phyloP scores from a whole-genome alignment of 64 coral and sea anemone genomes.

The Montipora foliosa region DNA sequence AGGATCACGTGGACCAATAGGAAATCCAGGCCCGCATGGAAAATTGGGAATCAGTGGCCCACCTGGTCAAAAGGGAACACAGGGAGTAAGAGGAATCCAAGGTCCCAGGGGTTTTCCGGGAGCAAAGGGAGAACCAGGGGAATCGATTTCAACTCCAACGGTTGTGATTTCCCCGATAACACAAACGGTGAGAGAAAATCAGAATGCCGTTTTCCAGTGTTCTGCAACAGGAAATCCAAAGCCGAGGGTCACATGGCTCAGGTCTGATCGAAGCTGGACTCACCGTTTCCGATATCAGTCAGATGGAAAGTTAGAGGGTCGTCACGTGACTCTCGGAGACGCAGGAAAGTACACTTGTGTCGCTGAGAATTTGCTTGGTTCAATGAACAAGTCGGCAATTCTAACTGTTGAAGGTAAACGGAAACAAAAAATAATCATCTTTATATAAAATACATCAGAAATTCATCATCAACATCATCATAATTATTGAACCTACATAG shows the following conservation, averaged over 20 bases:
- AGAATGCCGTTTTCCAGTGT: conserved; percentile 44
- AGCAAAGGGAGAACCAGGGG: conserved; percentile 51
- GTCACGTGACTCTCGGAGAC: conserved; percentile 26
- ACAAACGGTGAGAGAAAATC: conserved; percentile 47
- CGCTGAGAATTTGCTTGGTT: conserved; percentile 42
- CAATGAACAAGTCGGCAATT: conserved; percentile 1
- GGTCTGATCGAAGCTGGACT: not conserved
- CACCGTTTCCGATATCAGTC: not conserved
- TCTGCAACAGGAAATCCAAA: conserved; percentile 60
- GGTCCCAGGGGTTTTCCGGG: conserved; percentile 37
- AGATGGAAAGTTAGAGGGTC: conserved; percentile 19
- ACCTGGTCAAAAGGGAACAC: conserved; percentile 21
- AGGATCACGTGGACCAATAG: conserved; percentile 33
- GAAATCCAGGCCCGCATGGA: conserved; percentile 27
- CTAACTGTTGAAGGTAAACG: not conserved
- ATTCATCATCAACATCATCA: no score
- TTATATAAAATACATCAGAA: no score
- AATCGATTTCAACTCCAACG: not conserved
- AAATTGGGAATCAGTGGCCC: not conserved
- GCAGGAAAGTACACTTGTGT: conserved; percentile 64
- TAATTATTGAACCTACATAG: no score
- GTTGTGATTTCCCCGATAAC: conserved; percentile 9
- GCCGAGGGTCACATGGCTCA: conserved; percentile 39
- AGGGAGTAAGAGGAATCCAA: conserved; percentile 14
- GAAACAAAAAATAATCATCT: no score